Evolutionary conservation across 1,140 invertebrate species (phyloP), one percentile per base, ranked within the genome.

Genomic region (Trichonephila clavata): DNA sequence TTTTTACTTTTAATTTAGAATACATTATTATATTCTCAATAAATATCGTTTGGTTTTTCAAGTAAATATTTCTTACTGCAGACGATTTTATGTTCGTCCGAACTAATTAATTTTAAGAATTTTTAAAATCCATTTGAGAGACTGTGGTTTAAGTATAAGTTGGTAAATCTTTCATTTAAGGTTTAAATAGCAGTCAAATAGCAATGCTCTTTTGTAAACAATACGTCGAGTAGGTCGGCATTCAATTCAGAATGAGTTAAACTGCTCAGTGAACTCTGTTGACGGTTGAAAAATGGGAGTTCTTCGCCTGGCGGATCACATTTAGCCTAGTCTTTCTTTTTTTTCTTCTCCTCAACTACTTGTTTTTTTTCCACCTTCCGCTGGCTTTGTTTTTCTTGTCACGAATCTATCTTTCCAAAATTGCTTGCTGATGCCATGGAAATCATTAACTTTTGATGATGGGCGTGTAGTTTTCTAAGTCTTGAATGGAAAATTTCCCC

Each of bases 401-500:
- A 87, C 61, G 86, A 63, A 32, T 27, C 61, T 60, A 60, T 61
- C 39, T 61, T 60, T 90, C 50, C 89, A 43, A 39, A 80, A 57
- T 60, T 21, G 20, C 39, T 80, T 21, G 10, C 60, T 43, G 63
- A 60, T 32, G 50, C 60, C 32, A 27, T 1, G 8, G 24, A 92
- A 92, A 80, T 92, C 77, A 63, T 90, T 90, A 90, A 84, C 80
- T 92, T 84, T 84, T 68, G 81, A 63, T 92, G 77, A 84, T 61
- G 60, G 81, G 90, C 61, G 90, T 83, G 86, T 24, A 7, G 50
- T 60, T 21, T 84, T 59, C 10, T 21, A 60, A 60, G 43, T 84
- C 57, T 59, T 84, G 83, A 84, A 84, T 84, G 83, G 57, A n/a
- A 84, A 60, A 59, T 60, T 84, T 59, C 57, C 27, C 57, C 59